A percentile compares a stretch with the other conserved stretches of the same genome.
phyloP scores from a whole-genome alignment of 2,888 invertebrate species.

The Andrena fulva region DNA sequence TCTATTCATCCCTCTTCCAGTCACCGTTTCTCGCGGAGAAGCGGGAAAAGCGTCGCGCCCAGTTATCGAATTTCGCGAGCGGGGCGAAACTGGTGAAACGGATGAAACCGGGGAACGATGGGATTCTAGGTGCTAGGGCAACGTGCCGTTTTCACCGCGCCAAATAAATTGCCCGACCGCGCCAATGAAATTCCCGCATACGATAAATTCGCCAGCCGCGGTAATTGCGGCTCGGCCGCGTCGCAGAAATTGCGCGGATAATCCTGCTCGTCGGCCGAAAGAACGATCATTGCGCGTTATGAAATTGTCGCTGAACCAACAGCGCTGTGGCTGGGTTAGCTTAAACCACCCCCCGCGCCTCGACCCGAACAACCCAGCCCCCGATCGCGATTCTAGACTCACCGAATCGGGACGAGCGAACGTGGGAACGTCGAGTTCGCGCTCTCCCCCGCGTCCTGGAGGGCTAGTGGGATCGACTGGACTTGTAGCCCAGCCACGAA shows the following conservation, averaged over 20 bases:
- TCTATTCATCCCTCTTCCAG: background rate
- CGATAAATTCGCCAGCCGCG: conserved; percentile 50
- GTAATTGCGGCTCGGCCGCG: conserved; percentile 40
- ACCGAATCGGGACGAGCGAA: no score
- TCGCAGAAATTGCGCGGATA: conserved; percentile 44
- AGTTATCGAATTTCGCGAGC: conserved; percentile 23
- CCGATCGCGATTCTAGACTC: no score
- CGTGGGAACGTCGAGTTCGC: background rate
- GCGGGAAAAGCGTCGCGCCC: background rate
- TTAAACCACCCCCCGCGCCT: no score
- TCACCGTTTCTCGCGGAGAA: background rate
- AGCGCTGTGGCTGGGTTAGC: no score
- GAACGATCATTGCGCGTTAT: conserved; percentile 45
- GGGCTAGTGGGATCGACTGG: no score
- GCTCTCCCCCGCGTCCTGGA: background rate
- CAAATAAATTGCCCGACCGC: conserved; percentile 41
- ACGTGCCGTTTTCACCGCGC: conserved; percentile 7
- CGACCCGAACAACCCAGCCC: no score
- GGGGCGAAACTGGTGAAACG: background rate
- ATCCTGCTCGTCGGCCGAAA: conserved; percentile 38
- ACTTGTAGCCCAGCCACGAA: background rate
- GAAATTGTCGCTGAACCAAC: conserved; percentile 30
- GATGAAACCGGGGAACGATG: background rate
- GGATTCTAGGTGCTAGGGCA: conserved; percentile 18
- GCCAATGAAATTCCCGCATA: conserved; percentile 44